Conservation (phyloP, 2,888 invertebrate species). For the Sclerodermus sp. region DNA sequence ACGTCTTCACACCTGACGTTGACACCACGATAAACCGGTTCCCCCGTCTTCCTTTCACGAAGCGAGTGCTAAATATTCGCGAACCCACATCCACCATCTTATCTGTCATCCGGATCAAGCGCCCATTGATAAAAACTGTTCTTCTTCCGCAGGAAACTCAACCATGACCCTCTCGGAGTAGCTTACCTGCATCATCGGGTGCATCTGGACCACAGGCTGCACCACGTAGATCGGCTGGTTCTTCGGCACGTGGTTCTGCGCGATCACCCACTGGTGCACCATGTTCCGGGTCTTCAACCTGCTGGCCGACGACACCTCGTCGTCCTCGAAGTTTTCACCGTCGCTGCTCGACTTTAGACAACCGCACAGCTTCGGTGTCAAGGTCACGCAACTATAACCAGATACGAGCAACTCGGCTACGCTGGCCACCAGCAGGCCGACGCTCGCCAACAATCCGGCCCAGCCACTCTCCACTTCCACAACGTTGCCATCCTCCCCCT, state of each 20-base stretch:
- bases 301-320: slow-evolving; percentile 22
- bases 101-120: too few species aligned
- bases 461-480: slow-evolving; percentile 61
- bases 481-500: slow-evolving; percentile 41
- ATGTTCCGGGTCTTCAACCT: slow-evolving; percentile 50
- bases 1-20: too few species aligned
- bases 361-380: slow-evolving; percentile 51
- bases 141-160: too few species aligned
- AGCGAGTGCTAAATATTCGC: too few species aligned
- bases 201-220: slow-evolving; percentile 50
- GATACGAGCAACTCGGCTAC: slow-evolving; percentile 58
- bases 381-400: slow-evolving; percentile 49
- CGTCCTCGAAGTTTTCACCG: slow-evolving; percentile 9
- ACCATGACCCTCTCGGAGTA: too few species aligned
- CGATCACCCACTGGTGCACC: slow-evolving; percentile 55
- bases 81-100: too few species aligned
- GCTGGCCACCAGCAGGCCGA: slow-evolving; percentile 65
- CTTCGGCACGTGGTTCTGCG: slow-evolving; percentile 49
- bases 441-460: slow-evolving; percentile 67
- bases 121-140: too few species aligned
- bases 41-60: too few species aligned
- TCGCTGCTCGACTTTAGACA: slow-evolving; percentile 36
- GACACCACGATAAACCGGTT: too few species aligned
- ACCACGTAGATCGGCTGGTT: slow-evolving; percentile 52
- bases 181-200: slow-evolving; percentile 51